Base-by-base conservation (phyloP, 2,888 invertebrate genomes). In the Drosophila neutralis region DNA sequence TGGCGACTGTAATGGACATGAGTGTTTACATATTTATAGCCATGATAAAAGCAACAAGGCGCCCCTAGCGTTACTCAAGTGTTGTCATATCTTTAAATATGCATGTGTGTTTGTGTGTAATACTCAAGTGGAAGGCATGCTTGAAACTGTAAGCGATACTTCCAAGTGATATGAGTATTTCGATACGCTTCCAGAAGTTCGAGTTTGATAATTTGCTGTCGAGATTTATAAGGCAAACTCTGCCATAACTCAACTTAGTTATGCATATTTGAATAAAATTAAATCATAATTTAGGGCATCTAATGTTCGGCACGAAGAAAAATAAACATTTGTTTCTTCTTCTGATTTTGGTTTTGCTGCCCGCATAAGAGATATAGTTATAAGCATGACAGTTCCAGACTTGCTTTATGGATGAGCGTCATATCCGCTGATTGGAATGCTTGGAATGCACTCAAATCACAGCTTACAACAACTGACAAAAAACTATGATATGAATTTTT, bases 21-120 rank as follows among this genome's bases (percentile, higher is more conserved):
- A 74, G 52, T 59, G 60, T 51, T 45, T 42, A 36, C 27, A 79
- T 64, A 88, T 85, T 82, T 85, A 87, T 82, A 86, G 83, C 21
- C 51, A 33, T 64, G 83, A 88, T 88, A 88, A 82, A 64, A 38
- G 49, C 40, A 31, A 59, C 38, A 63, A 36, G 48, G 48, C 51
- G 42, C 52, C 68, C 67, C 52, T 65, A 60, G 48, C 56, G 53
- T 29, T 53, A 48, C 36, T 24, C 38, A 52, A 79, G 56, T 59
- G 69, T 15, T 51, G 45, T 38, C 62, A 61, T 77, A 79, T 77
- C 68, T 60, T 33, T 10, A 36, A 54, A 36, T 40, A 49, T 18
- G 24, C 21, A 42, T 13, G 35, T 48, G 33, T 8, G 49, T 15
- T 0, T 21, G 13, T 18, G 24, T 13, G 13, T 21, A 21, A 13